phyloP scores from a whole-genome alignment of 2,797 vertebrate species.

The Urocyon cinereoargenteus region DNA sequence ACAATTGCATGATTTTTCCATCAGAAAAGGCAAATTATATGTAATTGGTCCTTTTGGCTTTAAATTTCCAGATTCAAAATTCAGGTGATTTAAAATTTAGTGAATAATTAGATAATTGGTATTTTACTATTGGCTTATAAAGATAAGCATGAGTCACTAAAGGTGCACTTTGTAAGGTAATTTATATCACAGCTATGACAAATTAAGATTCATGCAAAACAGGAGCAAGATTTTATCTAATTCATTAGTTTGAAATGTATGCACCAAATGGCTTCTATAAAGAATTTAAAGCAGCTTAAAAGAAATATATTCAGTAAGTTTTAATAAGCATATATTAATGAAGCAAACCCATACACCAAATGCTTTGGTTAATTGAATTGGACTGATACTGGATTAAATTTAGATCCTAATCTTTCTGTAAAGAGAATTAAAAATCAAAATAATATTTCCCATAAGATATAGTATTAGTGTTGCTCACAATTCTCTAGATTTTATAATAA shows the following conservation, averaged over 20 bases:
- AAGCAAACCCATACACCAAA: neutral
- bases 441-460: neutral
- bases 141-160: neutral
- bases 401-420: neutral
- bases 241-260: neutral
- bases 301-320: neutral
- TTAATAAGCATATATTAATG: neutral
- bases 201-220: neutral
- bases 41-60: neutral
- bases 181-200: neutral
- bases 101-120: neutral
- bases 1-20: slow-evolving; percentile 54
- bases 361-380: neutral
- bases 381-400: neutral
- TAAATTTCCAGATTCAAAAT: slow-evolving; percentile 52
- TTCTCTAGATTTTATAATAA: neutral
- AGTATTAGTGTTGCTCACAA: neutral
- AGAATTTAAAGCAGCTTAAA: slow-evolving; percentile 10
- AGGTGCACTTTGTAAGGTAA: neutral
- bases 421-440: neutral
- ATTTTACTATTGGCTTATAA: neutral
- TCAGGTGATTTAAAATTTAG: neutral
- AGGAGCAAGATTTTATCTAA: neutral
- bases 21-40: slow-evolving; percentile 37
- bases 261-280: neutral